A percentile compares a stretch with the other conserved stretches of the same genome.
Evolutionary conservation across 2,888 invertebrate species (phyloP).

Genomic region (Escarpia spicata): DNA sequence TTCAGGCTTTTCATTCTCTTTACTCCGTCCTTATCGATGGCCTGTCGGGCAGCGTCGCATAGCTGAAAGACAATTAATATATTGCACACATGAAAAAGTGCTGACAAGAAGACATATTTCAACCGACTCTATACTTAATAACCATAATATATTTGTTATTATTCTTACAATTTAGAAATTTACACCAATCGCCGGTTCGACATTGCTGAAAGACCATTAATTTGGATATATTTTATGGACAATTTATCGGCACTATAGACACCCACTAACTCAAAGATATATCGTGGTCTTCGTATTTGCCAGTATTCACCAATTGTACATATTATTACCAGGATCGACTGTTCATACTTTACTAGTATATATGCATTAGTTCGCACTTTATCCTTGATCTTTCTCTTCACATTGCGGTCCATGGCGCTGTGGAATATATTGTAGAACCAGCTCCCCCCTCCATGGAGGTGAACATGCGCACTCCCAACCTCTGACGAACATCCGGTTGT

Average conservation of each 20-base stretch:
- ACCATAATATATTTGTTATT: too few species aligned
- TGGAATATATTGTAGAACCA: background rate
- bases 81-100: background rate
- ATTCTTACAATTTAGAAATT: too few species aligned
- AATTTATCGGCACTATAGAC: too few species aligned
- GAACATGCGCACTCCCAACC: background rate
- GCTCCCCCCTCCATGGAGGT: background rate
- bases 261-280: too few species aligned
- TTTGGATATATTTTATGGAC: too few species aligned
- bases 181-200: too few species aligned
- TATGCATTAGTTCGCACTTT: background rate
- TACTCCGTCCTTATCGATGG: background rate
- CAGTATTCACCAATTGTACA: background rate
- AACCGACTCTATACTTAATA: background rate
- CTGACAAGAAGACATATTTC: background rate
- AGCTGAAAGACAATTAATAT: background rate
- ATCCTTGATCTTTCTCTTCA: background rate
- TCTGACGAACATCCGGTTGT: constrained; percentile 6
- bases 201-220: too few species aligned
- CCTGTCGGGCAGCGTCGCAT: background rate
- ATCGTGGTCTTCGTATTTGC: background rate
- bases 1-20: background rate
- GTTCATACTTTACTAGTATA: background rate
- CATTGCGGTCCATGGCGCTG: background rate
- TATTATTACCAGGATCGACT: background rate